Base-by-base conservation (phyloP, 2,888 invertebrate species). In the Heliothis peltigera region DNA sequence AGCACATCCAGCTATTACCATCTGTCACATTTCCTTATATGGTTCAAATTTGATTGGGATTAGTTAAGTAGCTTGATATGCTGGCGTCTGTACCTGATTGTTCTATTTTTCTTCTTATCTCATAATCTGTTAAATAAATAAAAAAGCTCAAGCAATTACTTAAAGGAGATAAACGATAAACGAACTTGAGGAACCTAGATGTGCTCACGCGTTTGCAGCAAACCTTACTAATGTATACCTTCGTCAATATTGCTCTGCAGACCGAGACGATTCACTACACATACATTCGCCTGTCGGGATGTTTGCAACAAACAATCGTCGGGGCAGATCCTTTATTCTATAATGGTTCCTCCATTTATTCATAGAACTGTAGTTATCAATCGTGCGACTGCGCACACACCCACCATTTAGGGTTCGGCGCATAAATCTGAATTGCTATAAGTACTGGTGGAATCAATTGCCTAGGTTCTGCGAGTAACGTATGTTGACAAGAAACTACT, bases 281-380 rank as follows among this genome's bases (percentile, higher is more conserved):
- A 32, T 22, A 28, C 51, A 52, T 48, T 19, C 15, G 46, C 7
- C 43, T 35, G 10, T 15, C 10, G 21, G n/a, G 55, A 53, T 22
- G 39, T 32, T 22, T 12, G 70, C 22, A 53, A 42, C 49, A 64
- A 67, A 70, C 78, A 75, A 75, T 68, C 49, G 42, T 12, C 64
- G 52, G 70, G 68, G 63, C 47, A 55, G 49, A 77, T 71, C 69
- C 56, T 79, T 57, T 64, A 69, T 56, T 48, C 57, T 64, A 43
- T 77, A 77, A 70, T 78, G 63, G 70, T 48, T 52, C 63, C 59
- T 75, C 64, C 71, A 72, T 80, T 71, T 77, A 79, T 71, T 71
- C 64, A 75, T 64, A 52, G 47, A 47, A 63, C 43, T 58, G 54
- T 54, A 60, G 63, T 65, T 69, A 75, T 68, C 64, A 54, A 66